A percentile compares a stretch with the other conserved stretches of the same genome.
phyloP scores from a whole-genome alignment of 2,113 vertebrate species.

The Panurus biarmicus region DNA sequence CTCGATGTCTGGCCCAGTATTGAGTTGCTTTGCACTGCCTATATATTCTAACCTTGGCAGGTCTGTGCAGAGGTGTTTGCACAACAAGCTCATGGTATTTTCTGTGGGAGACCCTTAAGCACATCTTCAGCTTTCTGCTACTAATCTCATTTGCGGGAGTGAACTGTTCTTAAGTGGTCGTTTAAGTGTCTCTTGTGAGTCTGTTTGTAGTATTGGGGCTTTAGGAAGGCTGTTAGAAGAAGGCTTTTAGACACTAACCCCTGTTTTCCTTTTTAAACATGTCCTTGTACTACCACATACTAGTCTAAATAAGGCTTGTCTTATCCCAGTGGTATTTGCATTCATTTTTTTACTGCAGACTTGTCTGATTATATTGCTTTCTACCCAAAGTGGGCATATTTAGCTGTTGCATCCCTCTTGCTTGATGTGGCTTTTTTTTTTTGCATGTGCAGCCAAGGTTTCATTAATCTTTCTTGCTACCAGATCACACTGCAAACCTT shows the following conservation, averaged over 20 bases:
- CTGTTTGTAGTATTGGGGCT: neutral
- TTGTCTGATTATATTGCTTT: neutral
- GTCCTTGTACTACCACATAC: neutral
- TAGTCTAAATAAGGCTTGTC: neutral
- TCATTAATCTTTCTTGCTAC: slow-evolving; percentile 50
- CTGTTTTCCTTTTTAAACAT: neutral
- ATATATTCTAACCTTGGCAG: neutral
- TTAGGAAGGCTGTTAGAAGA: neutral
- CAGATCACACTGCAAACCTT: slow-evolving; percentile 41
- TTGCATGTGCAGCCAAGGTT: slow-evolving; percentile 17
- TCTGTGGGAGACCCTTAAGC: neutral
- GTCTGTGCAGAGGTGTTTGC: neutral
- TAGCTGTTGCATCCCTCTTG: neutral
- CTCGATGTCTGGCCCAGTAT: neutral
- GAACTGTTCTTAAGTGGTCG: neutral
- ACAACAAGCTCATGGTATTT: neutral
- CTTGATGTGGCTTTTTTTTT: slow-evolving; percentile 31
- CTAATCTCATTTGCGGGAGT: neutral
- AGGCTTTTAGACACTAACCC: neutral
- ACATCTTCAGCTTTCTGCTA: neutral
- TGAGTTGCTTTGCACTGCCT: neutral
- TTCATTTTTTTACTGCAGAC: neutral
- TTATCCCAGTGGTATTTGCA: slow-evolving; percentile 25
- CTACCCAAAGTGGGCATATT: slow-evolving; percentile 17
- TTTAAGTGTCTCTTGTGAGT: neutral